These are phyloP conservation scores for Nylanderia fulva DNA, from an alignment of 1,140 invertebrate species.

Conservation along the genomic window DNA sequence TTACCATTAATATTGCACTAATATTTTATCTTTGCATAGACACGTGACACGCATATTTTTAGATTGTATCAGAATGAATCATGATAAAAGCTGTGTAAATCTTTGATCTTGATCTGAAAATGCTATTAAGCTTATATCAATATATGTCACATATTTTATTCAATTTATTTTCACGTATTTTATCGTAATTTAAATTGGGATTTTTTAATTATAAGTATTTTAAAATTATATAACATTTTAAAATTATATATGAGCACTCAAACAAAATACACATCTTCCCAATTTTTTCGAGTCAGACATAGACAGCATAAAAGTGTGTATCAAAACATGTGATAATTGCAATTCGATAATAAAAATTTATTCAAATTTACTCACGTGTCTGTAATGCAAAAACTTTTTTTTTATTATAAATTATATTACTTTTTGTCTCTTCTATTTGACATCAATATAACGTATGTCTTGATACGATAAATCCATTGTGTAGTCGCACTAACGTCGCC, in stretches of 20 bases:
- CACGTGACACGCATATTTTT: conserved; percentile 2
- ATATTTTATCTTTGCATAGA: conserved; percentile 2
- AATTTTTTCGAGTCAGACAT: conserved; percentile 3
- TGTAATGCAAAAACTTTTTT: background rate
- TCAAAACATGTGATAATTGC: background rate
- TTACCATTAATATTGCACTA: background rate
- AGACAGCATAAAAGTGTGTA: background rate
- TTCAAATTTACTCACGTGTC: background rate
- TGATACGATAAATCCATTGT: conserved; percentile 8
- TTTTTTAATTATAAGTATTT: too few species aligned
- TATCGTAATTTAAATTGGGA: background rate
- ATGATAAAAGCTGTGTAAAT: conserved; percentile 5
- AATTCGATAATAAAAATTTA: background rate
- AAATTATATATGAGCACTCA: background rate
- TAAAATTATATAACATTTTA: background rate
- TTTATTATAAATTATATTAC: background rate
- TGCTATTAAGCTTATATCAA: conserved; percentile 9
- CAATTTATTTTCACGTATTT: background rate
- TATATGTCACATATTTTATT: background rate
- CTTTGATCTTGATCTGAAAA: background rate
- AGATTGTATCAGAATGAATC: background rate
- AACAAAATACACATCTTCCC: background rate
- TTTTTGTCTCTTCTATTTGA: background rate
- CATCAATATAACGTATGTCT: background rate
- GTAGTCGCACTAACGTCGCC: background rate